A percentile compares a stretch with the other conserved stretches of the same genome.
Conservation (phyloP, 2,113 vertebrate species). For the Tychaedon coryphoeus region DNA sequence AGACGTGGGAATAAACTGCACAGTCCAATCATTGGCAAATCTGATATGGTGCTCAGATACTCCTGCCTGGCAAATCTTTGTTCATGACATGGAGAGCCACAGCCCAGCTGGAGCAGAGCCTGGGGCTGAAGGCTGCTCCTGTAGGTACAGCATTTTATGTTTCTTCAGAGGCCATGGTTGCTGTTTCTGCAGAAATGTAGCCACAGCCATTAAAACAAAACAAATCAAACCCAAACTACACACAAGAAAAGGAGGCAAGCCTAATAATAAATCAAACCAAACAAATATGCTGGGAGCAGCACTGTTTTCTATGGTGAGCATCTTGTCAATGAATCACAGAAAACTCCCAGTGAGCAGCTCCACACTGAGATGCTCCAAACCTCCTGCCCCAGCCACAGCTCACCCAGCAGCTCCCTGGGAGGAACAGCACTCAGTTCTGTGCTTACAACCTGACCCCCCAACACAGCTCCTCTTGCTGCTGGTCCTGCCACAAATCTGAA, state of each 20-base stretch:
- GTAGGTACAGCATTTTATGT: neutral
- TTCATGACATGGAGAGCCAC: neutral
- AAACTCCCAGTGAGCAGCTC: neutral
- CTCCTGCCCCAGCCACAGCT: neutral
- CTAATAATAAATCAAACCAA: neutral
- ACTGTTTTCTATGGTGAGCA: neutral
- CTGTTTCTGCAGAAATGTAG: neutral
- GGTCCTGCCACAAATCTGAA: constrained; percentile 5
- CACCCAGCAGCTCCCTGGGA: neutral
- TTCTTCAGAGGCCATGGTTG: neutral
- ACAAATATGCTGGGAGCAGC: neutral
- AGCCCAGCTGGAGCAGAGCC: neutral
- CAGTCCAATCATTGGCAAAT: neutral
- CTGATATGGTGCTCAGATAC: neutral
- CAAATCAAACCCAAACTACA: neutral
- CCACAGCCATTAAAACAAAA: neutral
- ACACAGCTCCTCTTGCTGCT: neutral
- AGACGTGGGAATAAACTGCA: neutral
- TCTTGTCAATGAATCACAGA: neutral
- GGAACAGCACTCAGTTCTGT: neutral
- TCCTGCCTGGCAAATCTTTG: neutral
- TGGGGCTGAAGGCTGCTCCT: neutral
- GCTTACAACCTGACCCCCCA: neutral
- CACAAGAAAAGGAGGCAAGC: neutral
- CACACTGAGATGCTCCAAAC: neutral